Conservation (phyloP, 2,797 vertebrate species). For the Sciurus carolinensis region DNA sequence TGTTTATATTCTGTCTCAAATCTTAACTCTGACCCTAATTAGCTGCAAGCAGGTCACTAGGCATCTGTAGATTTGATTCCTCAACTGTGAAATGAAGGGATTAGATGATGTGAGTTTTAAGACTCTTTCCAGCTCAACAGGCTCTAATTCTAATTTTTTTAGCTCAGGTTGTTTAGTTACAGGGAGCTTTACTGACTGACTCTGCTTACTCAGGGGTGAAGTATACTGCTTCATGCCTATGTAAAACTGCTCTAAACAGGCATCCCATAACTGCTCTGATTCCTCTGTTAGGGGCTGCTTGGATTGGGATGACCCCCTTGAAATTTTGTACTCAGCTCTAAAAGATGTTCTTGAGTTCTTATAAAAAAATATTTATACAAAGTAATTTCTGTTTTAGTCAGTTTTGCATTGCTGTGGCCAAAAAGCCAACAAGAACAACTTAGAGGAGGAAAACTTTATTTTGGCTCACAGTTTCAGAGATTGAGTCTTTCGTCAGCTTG, state of each 20-base stretch:
- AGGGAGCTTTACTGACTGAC: not conserved
- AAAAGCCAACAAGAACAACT: no score
- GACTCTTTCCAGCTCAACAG: not conserved
- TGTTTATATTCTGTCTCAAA: not conserved
- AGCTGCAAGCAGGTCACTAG: not conserved
- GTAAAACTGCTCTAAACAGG: not conserved
- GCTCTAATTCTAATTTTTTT: not conserved
- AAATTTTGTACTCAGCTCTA: not conserved
- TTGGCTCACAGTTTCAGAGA: no score
- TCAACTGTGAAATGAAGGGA: not conserved
- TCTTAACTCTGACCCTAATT: conserved; percentile 29
- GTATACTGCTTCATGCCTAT: not conserved
- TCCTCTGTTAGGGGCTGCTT: not conserved
- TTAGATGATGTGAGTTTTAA: not conserved
- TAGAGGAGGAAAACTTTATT: no score
- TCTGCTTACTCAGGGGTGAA: not conserved
- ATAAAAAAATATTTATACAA: conserved; percentile 7
- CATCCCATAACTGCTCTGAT: not conserved
- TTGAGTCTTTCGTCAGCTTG: no score
- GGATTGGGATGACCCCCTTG: not conserved
- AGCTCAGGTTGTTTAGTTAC: not conserved
- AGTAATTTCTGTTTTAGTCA: not conserved
- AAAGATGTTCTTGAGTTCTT: not conserved
- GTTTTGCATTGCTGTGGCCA: no score
- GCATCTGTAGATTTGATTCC: not conserved